Conservation (phyloP, 1,140 invertebrate species). For the Drosophila miranda region DNA sequence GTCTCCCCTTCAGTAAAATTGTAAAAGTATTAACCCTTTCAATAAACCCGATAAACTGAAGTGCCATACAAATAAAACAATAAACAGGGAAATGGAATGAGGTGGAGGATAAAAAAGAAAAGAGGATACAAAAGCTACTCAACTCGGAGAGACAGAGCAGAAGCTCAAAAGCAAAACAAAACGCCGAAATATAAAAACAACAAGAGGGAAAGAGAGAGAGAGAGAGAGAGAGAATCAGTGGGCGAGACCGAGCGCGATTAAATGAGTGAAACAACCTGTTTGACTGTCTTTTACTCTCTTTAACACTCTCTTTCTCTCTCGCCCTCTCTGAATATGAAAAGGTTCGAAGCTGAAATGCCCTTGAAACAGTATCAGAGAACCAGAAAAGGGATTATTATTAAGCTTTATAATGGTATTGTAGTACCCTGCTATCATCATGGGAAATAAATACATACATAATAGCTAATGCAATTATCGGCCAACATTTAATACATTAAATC, state of each 20-base stretch:
- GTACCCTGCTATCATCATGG: neutral
- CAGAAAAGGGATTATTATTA: conserved; percentile 1
- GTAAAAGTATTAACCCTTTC: conserved; percentile 58
- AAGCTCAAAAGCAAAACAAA: conserved; percentile 72
- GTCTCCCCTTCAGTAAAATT: conserved; percentile 23
- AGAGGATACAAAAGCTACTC: conserved; percentile 14
- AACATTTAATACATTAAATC: too few relatives aligned
- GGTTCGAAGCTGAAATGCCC: conserved; percentile 31
- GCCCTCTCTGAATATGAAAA: conserved; percentile 2
- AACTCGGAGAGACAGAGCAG: conserved; percentile 17
- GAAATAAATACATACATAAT: neutral
- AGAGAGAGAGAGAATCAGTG: conserved; percentile 14
- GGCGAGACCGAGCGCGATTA: neutral
- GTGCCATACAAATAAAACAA: conserved; percentile 49
- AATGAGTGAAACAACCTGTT: conserved; percentile 33
- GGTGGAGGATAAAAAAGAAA: neutral
- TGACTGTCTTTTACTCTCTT: conserved; percentile 21
- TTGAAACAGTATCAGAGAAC: neutral
- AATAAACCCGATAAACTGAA: conserved; percentile 64
- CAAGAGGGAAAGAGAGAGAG: conserved; percentile 17
- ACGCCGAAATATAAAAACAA: conserved; percentile 44
- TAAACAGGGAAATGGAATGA: conserved; percentile 14
- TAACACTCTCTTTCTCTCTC: neutral
- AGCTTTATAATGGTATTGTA: too few relatives aligned
- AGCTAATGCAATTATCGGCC: too few relatives aligned